Conservation (phyloP, 2,113 vertebrate species). For the Odocoileus hemionus region DNA sequence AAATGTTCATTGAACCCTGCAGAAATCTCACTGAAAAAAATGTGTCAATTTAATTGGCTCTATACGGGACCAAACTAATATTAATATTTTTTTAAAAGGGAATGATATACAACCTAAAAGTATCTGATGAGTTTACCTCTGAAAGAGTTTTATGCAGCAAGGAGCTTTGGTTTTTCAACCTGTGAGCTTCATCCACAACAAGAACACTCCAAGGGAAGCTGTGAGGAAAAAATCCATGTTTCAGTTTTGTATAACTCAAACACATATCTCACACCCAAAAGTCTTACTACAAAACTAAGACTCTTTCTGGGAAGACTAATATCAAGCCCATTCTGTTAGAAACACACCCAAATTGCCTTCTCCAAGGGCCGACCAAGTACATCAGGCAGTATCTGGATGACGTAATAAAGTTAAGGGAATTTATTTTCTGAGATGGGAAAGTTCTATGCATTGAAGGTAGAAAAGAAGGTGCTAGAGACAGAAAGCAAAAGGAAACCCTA, state of each 20-base stretch:
- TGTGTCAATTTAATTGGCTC: background rate
- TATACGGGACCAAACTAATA: background rate
- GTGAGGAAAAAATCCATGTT: conserved; percentile 43
- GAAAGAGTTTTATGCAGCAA: conserved; percentile 86
- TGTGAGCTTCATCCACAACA: conserved; percentile 95
- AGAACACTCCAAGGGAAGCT: conserved; percentile 83
- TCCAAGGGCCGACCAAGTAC: background rate
- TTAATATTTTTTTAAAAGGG: background rate
- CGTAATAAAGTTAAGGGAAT: background rate
- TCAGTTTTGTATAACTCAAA: background rate
- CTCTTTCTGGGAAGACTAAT: background rate
- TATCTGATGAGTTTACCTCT: conserved; percentile 80
- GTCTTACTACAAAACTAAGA: background rate
- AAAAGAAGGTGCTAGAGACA: background rate
- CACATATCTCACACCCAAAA: background rate
- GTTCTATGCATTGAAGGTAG: background rate
- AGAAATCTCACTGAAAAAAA: background rate
- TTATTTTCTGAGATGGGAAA: background rate
- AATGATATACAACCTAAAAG: background rate
- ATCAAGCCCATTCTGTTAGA: background rate
- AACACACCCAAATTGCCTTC: background rate
- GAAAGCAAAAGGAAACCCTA: background rate
- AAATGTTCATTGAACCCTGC: background rate
- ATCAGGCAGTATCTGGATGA: background rate
- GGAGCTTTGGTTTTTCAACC: conserved; percentile 93